These are phyloP conservation scores for Pollimyrus isidori DNA, from an alignment of 2,113 vertebrate genomes.

Conservation along the genomic window DNA sequence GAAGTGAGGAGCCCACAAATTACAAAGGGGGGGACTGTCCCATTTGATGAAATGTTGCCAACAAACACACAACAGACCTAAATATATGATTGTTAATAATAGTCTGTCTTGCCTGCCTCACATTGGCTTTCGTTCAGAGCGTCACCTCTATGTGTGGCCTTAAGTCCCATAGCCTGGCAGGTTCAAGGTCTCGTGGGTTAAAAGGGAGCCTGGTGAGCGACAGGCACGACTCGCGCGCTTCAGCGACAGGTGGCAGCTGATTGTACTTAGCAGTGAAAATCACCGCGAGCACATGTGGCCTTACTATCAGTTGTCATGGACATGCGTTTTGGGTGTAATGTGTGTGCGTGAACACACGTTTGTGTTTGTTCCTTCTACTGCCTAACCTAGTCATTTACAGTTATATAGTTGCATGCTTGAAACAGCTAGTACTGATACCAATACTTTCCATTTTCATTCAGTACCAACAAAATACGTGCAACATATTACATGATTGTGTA, in stretches of 20 bases:
- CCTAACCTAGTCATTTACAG: background rate
- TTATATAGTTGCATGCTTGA: slow-evolving; percentile 12
- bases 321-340: background rate
- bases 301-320: background rate
- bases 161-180: background rate
- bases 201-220: background rate
- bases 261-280: background rate
- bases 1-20: background rate
- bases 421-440: background rate
- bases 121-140: background rate
- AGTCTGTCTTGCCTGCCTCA: background rate
- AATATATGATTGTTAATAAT: background rate
- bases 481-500: background rate
- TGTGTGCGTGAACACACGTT: background rate
- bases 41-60: background rate
- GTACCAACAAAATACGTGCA: background rate
- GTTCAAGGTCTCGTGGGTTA: background rate
- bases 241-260: background rate
- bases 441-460: background rate
- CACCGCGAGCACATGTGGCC: slow-evolving; percentile 11
- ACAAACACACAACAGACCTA: background rate
- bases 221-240: background rate
- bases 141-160: background rate
- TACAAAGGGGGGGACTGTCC: background rate
- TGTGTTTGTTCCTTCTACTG: background rate